Evolutionary conservation across 2,113 vertebrate genomes (phyloP).

Genomic region (Corvus hawaiiensis): DNA sequence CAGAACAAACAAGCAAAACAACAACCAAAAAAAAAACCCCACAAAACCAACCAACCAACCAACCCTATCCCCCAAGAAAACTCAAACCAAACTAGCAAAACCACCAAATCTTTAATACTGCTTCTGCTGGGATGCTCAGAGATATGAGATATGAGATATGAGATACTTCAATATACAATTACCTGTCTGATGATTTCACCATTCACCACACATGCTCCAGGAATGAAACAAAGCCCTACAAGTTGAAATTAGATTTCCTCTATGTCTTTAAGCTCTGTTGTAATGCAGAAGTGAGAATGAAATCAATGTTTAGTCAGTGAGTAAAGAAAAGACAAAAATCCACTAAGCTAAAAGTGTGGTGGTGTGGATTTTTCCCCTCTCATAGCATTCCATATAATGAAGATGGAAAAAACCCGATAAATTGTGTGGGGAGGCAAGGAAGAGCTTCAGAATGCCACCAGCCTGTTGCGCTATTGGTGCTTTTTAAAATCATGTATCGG

Average conservation of each 20-base stretch:
- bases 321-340: not conserved
- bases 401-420: not conserved
- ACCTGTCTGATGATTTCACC: not conserved
- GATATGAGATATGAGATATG: not conserved
- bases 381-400: not conserved
- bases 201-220: not conserved
- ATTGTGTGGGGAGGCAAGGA: not conserved
- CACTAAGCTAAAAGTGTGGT: not conserved
- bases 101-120: not conserved
- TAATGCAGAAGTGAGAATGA: not conserved
- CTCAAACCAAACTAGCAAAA: not conserved
- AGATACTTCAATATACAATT: not conserved
- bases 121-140: not conserved
- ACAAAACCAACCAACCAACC: not conserved
- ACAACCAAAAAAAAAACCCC: not conserved
- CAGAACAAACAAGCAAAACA: not conserved
- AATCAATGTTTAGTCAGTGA: not conserved
- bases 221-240: not conserved
- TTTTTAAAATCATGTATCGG: not conserved
- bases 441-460: not conserved
- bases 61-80: not conserved
- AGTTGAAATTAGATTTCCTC: not conserved
- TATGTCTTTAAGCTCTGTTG: not conserved
- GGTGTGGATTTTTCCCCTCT: not conserved
- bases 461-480: not conserved